phyloP scores from a whole-genome alignment of 2,888 invertebrate species.

The Drosophila acutilabella region DNA sequence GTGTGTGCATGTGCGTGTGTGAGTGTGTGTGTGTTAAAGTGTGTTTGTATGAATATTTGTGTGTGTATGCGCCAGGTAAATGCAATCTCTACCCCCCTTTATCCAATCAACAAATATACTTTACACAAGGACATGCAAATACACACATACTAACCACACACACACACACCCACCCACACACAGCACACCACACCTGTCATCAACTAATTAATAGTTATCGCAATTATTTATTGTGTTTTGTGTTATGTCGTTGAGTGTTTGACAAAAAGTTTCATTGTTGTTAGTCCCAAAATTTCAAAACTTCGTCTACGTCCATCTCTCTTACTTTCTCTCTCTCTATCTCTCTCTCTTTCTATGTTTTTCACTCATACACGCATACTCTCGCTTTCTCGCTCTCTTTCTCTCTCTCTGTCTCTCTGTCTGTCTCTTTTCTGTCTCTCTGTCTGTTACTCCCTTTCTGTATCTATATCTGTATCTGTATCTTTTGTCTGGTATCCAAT shows the following conservation, averaged over 20 bases:
- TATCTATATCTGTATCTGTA: constrained; percentile 3
- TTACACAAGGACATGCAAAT: neutral
- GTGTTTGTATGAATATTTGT: constrained; percentile 25
- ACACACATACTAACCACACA: neutral
- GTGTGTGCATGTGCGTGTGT: neutral
- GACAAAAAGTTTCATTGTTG: constrained; percentile 35
- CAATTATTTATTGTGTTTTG: constrained; percentile 37
- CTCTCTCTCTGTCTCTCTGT: constrained; percentile 3
- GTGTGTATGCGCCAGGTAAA: constrained; percentile 34
- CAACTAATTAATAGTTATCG: constrained; percentile 8
- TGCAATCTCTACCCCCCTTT: constrained; percentile 12
- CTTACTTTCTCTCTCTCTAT: neutral
- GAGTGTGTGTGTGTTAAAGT: neutral
- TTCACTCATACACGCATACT: constrained; percentile 1
- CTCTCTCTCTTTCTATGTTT: neutral
- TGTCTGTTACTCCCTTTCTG: constrained; percentile 4
- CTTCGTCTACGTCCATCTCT: constrained; percentile 27
- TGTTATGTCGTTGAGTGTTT: constrained; percentile 52
- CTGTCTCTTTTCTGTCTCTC: neutral
- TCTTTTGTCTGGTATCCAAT: constrained; percentile 15
- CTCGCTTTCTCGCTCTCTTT: neutral
- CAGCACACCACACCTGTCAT: constrained; percentile 2
- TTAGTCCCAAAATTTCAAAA: constrained; percentile 25
- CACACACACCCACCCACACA: neutral
- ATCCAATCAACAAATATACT: constrained; percentile 10